Base-by-base conservation (phyloP, 2,797 vertebrate genomes). In the Chanos chanos region DNA sequence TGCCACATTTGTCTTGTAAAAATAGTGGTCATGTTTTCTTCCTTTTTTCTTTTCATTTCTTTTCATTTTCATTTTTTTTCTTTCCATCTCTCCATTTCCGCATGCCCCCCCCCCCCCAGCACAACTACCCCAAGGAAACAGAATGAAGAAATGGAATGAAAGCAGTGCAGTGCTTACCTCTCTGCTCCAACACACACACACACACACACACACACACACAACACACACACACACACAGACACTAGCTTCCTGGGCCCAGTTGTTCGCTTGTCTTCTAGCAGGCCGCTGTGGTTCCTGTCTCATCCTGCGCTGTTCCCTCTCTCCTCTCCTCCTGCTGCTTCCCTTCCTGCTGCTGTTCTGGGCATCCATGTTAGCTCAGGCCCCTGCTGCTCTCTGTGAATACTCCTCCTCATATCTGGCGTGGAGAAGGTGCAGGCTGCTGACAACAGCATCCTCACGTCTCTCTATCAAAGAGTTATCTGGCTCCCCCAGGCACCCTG, bases 391-490 rank as follows among this genome's bases (percentile, higher is more conserved):
- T 83, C 74, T 74, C 79, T 76, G 77, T 82, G 81, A 81, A 81
- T 82, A 83, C 87, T 85, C 84, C 84, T 86, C 86, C 85, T 86
- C 82, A 85, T 84, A 84, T 84, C 80, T 83, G 80, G 85, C 81
- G 72, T 78, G 77, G 77, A 79, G 79, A 83, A 86, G 87, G 85
- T 87, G 75, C 79, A 78, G 79, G 80, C 77, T 82, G 78, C 79
- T 86, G 83, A 86, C 84, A 81, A 86, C 85, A 88, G 83, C 85
- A 85, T 88, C 79, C 81, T 77, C 69, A 16, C 60, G 81, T 71
- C 79, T 85, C 84, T 85, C 83, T 84, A 86, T 87, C 85, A 88
- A 87, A 88, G 86, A 80, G 83, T 89, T 86, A 89, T 87, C 86
- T 81, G 79, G 78, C 80, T 83, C 83, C 83, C 85, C 80, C 85